Percentiles rank a stretch among this genome's conserved stretches.
Conservation (phyloP, 1,140 invertebrate genomes). For the Doryteuthis pealeii region DNA sequence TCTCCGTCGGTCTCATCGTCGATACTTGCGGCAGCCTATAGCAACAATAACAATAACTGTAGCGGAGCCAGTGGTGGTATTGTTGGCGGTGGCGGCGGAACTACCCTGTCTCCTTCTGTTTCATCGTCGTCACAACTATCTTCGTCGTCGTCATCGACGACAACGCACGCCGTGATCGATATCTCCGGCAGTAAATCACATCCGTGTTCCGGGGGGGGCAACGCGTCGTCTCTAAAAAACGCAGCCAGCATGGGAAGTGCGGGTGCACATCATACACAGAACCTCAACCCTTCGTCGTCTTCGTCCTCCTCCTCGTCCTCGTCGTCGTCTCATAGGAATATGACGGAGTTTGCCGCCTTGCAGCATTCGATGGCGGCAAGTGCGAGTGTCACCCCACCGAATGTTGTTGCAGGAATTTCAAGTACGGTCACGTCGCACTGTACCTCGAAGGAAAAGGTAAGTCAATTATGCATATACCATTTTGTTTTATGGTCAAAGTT, state of each 20-base stretch:
- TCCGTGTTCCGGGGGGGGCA: too few species aligned
- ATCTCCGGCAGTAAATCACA: too few species aligned
- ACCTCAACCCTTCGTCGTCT: background rate
- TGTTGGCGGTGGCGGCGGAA: too few species aligned
- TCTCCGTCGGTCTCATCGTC: too few species aligned
- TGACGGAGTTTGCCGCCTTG: constrained; percentile 23
- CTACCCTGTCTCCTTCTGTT: too few species aligned
- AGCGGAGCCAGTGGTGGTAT: too few species aligned
- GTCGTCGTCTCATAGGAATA: background rate
- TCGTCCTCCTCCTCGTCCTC: background rate
- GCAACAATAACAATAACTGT: background rate
- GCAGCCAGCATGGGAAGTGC: background rate
- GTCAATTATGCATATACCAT: background rate
- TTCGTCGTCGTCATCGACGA: too few species aligned
- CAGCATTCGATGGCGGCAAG: constrained; percentile 42
- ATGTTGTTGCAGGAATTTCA: constrained; percentile 45
- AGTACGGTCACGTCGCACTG: constrained; percentile 18
- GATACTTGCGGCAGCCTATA: background rate
- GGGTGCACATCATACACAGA: background rate
- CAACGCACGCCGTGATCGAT: too few species aligned
- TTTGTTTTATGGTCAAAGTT: too few species aligned
- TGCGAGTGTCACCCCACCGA: constrained; percentile 50
- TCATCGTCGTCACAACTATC: too few species aligned
- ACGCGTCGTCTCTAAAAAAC: too few species aligned
- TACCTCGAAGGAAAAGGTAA: constrained; percentile 32